Evolutionary conservation across 30 jellyfish, hydroid and myxozoan genomes (phyloP), one percentile per base, ranked within the genome.

Genomic region (Phacellophora camtschatica): DNA sequence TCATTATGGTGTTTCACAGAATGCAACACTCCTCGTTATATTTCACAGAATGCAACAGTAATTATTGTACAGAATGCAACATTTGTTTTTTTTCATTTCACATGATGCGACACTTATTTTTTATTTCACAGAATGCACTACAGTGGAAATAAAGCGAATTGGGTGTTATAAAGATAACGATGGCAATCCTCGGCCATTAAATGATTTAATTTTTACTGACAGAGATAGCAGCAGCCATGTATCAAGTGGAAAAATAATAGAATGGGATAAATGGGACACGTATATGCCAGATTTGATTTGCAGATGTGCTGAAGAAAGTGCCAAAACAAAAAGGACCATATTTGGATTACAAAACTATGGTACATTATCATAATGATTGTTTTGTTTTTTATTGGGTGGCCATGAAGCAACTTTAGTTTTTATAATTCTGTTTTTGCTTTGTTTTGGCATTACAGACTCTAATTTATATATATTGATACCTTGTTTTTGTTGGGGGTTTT

Each of bases 301-400:
- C 92, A 67, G 92, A 66, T 81, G 92, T 81, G 92, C 92, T 15
- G 58, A 66, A 43, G 77, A 58, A 16, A 71, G 74, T 67, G 78
- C 41, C 12, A 19, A 54, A 34, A 39, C n/a, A 42, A 49, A 30
- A 25, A 43, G 6, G 5, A 43, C 5, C 4, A 4, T 64, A 12
- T 77, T 77, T 59, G 89, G 89, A 16, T 19, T 77, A 7, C 81
- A 77, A n/a, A 58, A 0, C 33, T 77, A 59, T 31, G 89, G 89
- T 74, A 1, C 16, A 71, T 23, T 24, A 0, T 15, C 16, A 9
- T 28, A 15, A n/a, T 37, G 28, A 0, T 11, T 28, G 5, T 8
- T 22, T 46, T 46, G 20, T 46, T 46, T n/a, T n/a, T n/a, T n/a
- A n/a, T n/a, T n/a, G n/a, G n/a, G n/a, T n/a, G n/a, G n/a, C n/a